phyloP scores from a whole-genome alignment of 1,140 invertebrate genomes.

The Orchestia grillus region DNA sequence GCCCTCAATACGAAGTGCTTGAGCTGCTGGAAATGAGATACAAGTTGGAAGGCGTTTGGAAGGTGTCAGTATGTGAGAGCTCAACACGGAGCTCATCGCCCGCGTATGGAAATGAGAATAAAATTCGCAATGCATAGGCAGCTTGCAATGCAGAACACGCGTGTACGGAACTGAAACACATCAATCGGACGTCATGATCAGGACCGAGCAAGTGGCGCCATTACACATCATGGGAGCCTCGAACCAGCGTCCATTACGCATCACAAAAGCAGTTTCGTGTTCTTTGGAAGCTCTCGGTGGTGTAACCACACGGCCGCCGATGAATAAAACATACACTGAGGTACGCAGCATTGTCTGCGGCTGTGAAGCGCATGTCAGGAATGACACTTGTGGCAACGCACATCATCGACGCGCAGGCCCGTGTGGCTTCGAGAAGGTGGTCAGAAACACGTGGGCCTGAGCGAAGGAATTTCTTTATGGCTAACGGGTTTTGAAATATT shows the following conservation, averaged over 20 bases:
- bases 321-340: slow-evolving; percentile 32
- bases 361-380: neutral
- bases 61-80: neutral
- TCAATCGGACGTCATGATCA: neutral
- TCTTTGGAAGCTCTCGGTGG: neutral
- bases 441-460: too few species aligned
- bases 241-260: slow-evolving; percentile 19
- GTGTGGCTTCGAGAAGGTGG: neutral
- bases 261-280: slow-evolving; percentile 18
- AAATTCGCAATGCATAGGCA: neutral
- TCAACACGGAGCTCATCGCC: neutral
- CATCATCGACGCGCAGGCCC: neutral
- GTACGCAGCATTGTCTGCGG: slow-evolving; percentile 4
- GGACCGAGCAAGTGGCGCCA: neutral
- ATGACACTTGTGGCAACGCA: neutral
- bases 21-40: neutral
- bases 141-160: neutral
- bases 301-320: neutral
- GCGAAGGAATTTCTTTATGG: too few species aligned
- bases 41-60: neutral
- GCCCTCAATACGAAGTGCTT: neutral
- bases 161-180: neutral
- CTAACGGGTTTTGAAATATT: neutral
- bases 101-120: neutral
- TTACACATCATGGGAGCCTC: neutral